phyloP scores from a whole-genome alignment of 2,113 vertebrate species.

The Sminthopsis crassicaudata region DNA sequence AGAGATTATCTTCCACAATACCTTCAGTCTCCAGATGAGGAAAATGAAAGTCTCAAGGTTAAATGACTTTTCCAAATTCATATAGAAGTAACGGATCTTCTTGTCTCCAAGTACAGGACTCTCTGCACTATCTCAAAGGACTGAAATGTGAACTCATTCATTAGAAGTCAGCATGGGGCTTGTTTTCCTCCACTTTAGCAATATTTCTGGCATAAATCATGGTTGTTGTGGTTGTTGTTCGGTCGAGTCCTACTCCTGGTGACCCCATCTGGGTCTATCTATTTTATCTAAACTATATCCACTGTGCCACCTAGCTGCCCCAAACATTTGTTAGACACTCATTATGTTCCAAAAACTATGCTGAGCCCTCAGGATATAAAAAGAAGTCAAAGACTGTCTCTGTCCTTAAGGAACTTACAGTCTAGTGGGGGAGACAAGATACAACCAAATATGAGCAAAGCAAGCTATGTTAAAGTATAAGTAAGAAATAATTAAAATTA shows the following conservation, averaged over 20 bases:
- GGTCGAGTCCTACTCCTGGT: background rate
- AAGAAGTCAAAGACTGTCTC: background rate
- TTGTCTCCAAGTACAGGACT: background rate
- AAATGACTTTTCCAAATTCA: background rate
- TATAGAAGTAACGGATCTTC: background rate
- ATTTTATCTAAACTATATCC: background rate
- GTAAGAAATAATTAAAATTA: background rate
- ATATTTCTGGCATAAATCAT: background rate
- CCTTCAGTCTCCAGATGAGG: background rate
- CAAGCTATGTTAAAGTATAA: background rate
- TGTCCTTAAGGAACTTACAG: background rate
- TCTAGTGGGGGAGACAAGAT: background rate
- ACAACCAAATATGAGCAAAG: background rate
- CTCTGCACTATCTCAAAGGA: background rate
- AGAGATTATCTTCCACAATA: background rate
- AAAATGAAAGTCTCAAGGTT: background rate
- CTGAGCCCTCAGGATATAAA: background rate
- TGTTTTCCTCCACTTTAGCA: background rate
- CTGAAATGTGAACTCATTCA: constrained; percentile 21
- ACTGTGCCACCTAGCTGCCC: background rate
- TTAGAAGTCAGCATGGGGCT: background rate
- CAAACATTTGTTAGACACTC: background rate
- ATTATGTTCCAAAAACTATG: background rate
- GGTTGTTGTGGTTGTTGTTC: background rate
- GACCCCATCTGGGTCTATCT: background rate